phyloP scores from a whole-genome alignment of 2,113 vertebrate species.

The Mellivora capensis region DNA sequence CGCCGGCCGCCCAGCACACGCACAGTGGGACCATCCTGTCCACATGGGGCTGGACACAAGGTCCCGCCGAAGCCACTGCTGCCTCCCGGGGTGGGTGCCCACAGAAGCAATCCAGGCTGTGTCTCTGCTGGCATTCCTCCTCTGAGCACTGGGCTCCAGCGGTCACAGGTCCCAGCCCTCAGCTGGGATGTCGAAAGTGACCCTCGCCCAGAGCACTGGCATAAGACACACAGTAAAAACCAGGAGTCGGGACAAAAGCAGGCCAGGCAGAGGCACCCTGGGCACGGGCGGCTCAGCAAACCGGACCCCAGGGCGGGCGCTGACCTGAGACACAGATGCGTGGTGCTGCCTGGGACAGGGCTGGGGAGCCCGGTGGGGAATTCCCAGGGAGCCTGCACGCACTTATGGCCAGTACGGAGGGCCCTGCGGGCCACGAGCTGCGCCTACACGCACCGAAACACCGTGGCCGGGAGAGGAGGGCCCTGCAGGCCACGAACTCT shows the following conservation, averaged over 20 bases:
- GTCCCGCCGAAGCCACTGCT: not conserved
- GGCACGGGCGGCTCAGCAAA: fast-evolving
- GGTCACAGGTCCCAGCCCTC: too few relatives aligned
- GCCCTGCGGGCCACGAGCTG: not conserved
- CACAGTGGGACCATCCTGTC: too few relatives aligned
- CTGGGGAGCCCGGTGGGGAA: not conserved
- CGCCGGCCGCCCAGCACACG: not conserved
- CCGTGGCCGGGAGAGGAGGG: not conserved
- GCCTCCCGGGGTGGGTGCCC: not conserved
- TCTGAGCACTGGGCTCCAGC: fast-evolving
- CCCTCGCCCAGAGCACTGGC: fast-evolving
- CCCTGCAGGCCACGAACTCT: not conserved
- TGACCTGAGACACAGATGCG: not conserved
- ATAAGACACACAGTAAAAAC: fast-evolving
- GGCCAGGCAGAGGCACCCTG: not conserved
- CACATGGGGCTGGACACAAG: not conserved
- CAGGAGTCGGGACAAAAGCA: not conserved
- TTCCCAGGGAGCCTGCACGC: too few relatives aligned
- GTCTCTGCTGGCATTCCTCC: fast-evolving
- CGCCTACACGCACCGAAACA: too few relatives aligned
- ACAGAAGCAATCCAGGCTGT: not conserved
- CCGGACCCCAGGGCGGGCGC: not conserved
- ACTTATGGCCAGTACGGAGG: not conserved
- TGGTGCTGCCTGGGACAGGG: not conserved
- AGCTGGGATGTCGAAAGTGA: too few relatives aligned